Evolutionary conservation across 2,888 invertebrate species (phyloP).

Genomic region (Melieria picta): DNA sequence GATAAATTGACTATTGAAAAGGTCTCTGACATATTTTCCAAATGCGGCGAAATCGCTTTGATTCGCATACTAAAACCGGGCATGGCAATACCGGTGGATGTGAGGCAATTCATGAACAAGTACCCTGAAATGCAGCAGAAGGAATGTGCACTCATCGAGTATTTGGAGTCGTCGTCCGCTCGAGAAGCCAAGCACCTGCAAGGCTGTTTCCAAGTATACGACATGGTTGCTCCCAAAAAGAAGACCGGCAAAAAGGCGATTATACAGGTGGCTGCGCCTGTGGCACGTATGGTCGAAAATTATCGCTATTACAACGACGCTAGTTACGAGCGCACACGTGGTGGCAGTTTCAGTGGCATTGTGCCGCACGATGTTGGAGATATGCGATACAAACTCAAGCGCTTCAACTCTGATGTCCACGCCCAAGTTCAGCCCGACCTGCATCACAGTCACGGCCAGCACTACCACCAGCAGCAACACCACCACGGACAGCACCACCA

Average conservation of each 20-base stretch:
- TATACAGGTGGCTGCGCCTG: conserved; percentile 62
- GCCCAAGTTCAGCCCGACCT: conserved; percentile 42
- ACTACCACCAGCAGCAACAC: conserved; percentile 19
- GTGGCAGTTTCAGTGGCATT: conserved; percentile 66
- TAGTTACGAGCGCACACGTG: conserved; percentile 63
- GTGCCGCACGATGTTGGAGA: conserved; percentile 62
- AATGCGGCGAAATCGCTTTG: conserved; percentile 89
- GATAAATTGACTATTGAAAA: conserved; percentile 88
- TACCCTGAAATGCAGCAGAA: conserved; percentile 87
- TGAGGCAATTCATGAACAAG: conserved; percentile 89
- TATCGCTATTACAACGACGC: conserved; percentile 69
- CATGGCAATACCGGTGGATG: conserved; percentile 89
- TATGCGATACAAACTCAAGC: conserved; percentile 59
- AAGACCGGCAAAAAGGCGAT: conserved; percentile 74
- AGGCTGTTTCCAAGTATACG: conserved; percentile 76
- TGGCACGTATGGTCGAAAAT: conserved; percentile 72
- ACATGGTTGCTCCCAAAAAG: conserved; percentile 82
- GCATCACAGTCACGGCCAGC: conserved; percentile 26
- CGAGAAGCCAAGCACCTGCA: conserved; percentile 78
- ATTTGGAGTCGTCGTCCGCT: conserved; percentile 87
- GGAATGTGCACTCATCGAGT: conserved; percentile 91
- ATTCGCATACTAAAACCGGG: conserved; percentile 89
- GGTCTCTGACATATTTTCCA: conserved; percentile 89
- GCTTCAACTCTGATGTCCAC: conserved; percentile 63
- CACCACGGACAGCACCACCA: conserved; percentile 46